Base-by-base conservation (phyloP, 1,140 invertebrate species). In the Trachymyrmex cornetzi region DNA sequence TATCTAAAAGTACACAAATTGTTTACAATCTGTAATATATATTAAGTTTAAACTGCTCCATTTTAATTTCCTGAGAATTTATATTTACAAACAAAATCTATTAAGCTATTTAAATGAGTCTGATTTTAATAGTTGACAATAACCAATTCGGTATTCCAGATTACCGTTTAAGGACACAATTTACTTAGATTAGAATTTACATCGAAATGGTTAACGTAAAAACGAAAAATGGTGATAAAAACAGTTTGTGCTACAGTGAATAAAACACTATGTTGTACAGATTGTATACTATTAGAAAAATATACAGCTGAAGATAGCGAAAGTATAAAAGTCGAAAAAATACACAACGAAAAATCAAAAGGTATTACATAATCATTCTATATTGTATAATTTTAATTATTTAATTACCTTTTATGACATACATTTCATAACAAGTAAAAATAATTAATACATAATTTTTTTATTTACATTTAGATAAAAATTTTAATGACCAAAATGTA, bases 71-170 rank as follows among this genome's bases (percentile, higher is more conserved):
- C 2, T 11, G 1, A 22, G 30, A n/a, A 75, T 24, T 16, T 50
- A 0, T 80, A n/a, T 80, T 80, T 80, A 30, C 14, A 80, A 80
- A 67, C 27, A 55, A 22, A 38, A n/a, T n/a, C n/a, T n/a, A n/a
- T 53, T 53, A 5, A 7, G 9, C 3, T 30, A 34, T 34, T 19
- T 50, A 9, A 22, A 66, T 5, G 22, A 16, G 22, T 22, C 19
- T n/a, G n/a, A n/a, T 38, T 66, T 79, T 63, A 9, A 30, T 48
- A 53, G 24, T 55, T 12, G 63, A 64, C 12, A 16, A 34, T 50
- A 59, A 14, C 3, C 1, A 12, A 24, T 9, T 19, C n/a, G 55
- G 11, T 55, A 9, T 53, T 71, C 14, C n/a, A 9, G 16, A 50
- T 50, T 50, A 50, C 12, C 0, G 12, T 50, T 3, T 14, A 50